Conservation (phyloP, 2,113 vertebrate species). For the Tyrannus savana region DNA sequence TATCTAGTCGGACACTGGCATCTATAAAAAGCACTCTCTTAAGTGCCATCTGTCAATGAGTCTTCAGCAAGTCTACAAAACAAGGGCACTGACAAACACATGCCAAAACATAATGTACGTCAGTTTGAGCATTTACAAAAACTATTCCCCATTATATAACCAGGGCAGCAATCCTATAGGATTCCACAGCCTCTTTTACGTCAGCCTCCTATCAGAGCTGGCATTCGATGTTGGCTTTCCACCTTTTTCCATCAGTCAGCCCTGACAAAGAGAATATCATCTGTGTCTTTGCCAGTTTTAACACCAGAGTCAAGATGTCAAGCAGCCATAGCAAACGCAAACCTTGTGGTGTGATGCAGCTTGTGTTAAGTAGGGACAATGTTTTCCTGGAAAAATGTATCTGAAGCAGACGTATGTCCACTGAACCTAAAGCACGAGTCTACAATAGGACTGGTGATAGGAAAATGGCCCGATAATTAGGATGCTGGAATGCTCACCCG, state of each 20-base stretch:
- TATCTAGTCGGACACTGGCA: slow-evolving; percentile 19
- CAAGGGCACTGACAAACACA: slow-evolving; percentile 31
- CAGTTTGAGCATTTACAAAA: slow-evolving; percentile 13
- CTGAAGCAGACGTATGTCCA: background rate
- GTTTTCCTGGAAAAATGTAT: slow-evolving; percentile 12
- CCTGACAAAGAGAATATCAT: slow-evolving; percentile 5
- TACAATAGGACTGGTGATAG: background rate
- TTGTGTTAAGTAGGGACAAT: background rate
- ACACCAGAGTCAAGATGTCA: slow-evolving; percentile 24
- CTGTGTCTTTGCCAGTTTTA: slow-evolving; percentile 40
- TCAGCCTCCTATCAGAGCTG: slow-evolving; percentile 49
- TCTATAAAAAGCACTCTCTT: slow-evolving; percentile 71
- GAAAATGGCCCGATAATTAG: background rate
- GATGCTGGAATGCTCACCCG: background rate
- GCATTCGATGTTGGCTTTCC: slow-evolving; percentile 16
- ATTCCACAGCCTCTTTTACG: background rate
- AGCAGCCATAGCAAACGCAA: background rate
- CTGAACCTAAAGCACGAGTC: background rate
- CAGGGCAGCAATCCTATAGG: background rate
- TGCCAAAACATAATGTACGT: slow-evolving; percentile 29
- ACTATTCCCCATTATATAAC: background rate
- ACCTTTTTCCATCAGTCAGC: slow-evolving; percentile 26
- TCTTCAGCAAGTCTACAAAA: slow-evolving; percentile 59
- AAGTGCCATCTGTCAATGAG: slow-evolving; percentile 50
- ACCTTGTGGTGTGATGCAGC: background rate